phyloP scores from a whole-genome alignment of 1,140 invertebrate genomes.

The Drosophila ercepeae region DNA sequence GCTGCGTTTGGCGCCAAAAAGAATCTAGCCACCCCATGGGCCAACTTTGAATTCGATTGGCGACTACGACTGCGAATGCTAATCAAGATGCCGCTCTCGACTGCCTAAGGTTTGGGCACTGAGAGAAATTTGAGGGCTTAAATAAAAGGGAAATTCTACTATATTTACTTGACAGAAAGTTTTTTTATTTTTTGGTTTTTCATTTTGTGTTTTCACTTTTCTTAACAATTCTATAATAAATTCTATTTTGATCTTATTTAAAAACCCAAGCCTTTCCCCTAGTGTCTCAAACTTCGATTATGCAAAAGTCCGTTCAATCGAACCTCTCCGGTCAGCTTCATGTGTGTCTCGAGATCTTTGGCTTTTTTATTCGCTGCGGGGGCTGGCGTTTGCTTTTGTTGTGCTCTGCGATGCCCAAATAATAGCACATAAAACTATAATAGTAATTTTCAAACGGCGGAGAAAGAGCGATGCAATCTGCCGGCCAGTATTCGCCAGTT shows the following conservation, averaged over 20 bases:
- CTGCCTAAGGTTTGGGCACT: slow-evolving; percentile 27
- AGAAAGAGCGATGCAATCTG: slow-evolving; percentile 78
- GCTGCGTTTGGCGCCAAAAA: slow-evolving; percentile 65
- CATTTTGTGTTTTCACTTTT: no score
- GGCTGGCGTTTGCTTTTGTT: slow-evolving; percentile 64
- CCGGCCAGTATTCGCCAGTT: slow-evolving; percentile 21
- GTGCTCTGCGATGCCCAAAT: slow-evolving; percentile 66
- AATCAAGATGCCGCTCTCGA: slow-evolving; percentile 73
- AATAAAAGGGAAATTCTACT: no score
- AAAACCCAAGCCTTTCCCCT: not conserved
- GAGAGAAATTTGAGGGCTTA: not conserved
- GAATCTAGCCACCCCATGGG: slow-evolving; percentile 75
- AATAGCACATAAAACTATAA: slow-evolving; percentile 83
- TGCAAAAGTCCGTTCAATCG: slow-evolving; percentile 59
- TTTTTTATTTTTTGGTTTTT: no score
- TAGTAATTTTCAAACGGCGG: slow-evolving; percentile 79
- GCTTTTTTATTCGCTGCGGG: slow-evolving; percentile 64
- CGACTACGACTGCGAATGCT: slow-evolving; percentile 49
- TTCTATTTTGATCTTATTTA: not conserved
- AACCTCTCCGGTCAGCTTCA: slow-evolving; percentile 42
- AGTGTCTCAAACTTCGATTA: slow-evolving; percentile 55
- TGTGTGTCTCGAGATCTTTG: slow-evolving; percentile 61
- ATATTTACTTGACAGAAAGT: no score
- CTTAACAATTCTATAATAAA: no score
- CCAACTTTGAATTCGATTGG: slow-evolving; percentile 30